Evolutionary conservation across 2,113 vertebrate species (phyloP), one percentile per base, ranked within the genome.

Genomic region (Bubo bubo): DNA sequence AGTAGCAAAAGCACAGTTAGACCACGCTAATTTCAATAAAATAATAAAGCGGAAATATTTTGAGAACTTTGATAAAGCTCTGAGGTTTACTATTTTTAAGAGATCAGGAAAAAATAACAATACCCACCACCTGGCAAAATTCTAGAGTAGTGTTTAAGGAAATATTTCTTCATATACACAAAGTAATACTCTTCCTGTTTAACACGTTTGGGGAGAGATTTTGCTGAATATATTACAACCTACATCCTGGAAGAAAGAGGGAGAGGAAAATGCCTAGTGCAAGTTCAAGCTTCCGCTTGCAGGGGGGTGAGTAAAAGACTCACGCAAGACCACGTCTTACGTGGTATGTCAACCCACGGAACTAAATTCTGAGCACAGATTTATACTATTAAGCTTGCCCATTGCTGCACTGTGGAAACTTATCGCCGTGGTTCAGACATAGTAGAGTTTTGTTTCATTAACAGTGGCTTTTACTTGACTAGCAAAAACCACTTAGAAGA

Each of bases 301-400:
- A 67, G 52, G 12, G 19, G 72, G 23, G 4, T 0, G 9, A 92
- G 18, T 41, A 49, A 22, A 62, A 55, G 22, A 56, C 27, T 56
- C 14, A 45, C 17, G 17, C 17, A 45, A 45, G 43, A 45, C 16
- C 24, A 27, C 0, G 0, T 17, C 37, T 58, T 52, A 18, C 0
- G 1, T 2, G 12, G 18, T 22, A 53, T 1, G 17, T 35, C 84
- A 60, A 73, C 41, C 45, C 70, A 58, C 12, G 0, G 3, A 86
- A 21, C 35, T 53, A 8, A 56, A 53, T 49, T 62, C 26, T 32
- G 28, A 77, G 37, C 64, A 62, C 18, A 76, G 34, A 58, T 62
- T 81, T 34, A 49, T 1, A 41, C 8, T 7, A 22, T 3, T 28
- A 34, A 60, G 76, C 35, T 52, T 30, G 22, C 30, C 67, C 49